Conservation (phyloP, 1,140 invertebrate species). For the Danaus plexippus region DNA sequence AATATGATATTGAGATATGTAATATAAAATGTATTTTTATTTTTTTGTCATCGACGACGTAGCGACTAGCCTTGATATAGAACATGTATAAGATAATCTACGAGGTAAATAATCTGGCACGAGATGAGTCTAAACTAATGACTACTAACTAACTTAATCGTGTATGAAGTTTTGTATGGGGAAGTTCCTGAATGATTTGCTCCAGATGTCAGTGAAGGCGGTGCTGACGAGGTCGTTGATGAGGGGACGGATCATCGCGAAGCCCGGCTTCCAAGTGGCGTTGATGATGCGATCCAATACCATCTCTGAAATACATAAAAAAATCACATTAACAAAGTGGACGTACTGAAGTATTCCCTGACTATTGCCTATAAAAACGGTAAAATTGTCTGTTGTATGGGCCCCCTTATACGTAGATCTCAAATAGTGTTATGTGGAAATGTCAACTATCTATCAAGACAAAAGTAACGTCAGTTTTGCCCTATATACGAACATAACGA, state of each 20-base stretch:
- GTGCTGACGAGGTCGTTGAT: conserved; percentile 86
- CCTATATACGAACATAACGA: too few species aligned
- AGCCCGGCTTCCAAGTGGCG: conserved; percentile 82
- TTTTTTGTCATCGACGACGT: conserved; percentile 14
- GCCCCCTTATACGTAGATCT: too few species aligned
- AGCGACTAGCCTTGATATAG: conserved; percentile 5
- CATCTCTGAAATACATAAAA: conserved; percentile 69
- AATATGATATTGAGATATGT: conserved; percentile 72
- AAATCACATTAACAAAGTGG: too few species aligned
- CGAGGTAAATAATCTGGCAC: not conserved
- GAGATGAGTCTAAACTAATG: conserved; percentile 3
- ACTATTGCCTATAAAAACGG: too few species aligned
- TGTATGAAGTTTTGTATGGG: conserved; percentile 76
- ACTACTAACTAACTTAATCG: conserved; percentile 25
- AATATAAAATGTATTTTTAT: conserved; percentile 56
- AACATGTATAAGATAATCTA: too few species aligned
- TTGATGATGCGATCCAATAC: conserved; percentile 79
- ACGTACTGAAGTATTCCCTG: too few species aligned
- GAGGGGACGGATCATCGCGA: conserved; percentile 78
- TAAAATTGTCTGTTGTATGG: too few species aligned
- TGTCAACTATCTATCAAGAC: too few species aligned
- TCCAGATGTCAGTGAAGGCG: conserved; percentile 86
- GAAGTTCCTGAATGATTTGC: conserved; percentile 79
- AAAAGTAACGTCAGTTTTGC: too few species aligned
- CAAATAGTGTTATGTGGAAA: too few species aligned